Conservation (phyloP, 2,113 vertebrate species). For the Heterotilapia buettikoferi region DNA sequence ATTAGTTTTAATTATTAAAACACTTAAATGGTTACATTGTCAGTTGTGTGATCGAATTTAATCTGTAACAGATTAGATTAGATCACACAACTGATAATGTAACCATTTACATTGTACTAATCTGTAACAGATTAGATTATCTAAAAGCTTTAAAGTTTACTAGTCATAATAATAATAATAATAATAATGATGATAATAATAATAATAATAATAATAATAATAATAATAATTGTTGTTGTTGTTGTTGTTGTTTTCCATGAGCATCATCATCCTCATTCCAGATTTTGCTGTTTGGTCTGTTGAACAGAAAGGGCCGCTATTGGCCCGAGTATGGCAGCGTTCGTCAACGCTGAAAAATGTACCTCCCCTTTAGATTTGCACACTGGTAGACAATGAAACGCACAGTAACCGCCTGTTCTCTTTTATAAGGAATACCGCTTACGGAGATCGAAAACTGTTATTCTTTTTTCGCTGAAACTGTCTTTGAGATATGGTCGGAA, state of each 20-base stretch:
- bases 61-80: neutral
- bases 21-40: neutral
- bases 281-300: neutral
- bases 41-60: fast-evolving
- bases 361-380: conserved; percentile 14
- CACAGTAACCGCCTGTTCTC: neutral
- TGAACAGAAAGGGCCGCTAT: conserved; percentile 40
- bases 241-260: fast-evolving
- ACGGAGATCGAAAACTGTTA: neutral
- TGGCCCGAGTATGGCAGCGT: conserved; percentile 47
- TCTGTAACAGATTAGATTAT: neutral
- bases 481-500: fast-evolving
- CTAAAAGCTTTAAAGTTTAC: fast-evolving
- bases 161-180: neutral
- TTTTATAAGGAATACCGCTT: neutral
- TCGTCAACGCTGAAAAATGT: neutral
- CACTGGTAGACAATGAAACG: conserved; percentile 18
- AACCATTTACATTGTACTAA: too few species aligned
- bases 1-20: neutral
- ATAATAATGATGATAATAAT: neutral
- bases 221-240: fast-evolving
- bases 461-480: neutral
- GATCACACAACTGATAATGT: too few species aligned
- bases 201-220: neutral
- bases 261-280: fast-evolving